These are phyloP conservation scores for Lontra canadensis DNA, from an alignment of 2,113 vertebrate species.

Conservation along the genomic window DNA sequence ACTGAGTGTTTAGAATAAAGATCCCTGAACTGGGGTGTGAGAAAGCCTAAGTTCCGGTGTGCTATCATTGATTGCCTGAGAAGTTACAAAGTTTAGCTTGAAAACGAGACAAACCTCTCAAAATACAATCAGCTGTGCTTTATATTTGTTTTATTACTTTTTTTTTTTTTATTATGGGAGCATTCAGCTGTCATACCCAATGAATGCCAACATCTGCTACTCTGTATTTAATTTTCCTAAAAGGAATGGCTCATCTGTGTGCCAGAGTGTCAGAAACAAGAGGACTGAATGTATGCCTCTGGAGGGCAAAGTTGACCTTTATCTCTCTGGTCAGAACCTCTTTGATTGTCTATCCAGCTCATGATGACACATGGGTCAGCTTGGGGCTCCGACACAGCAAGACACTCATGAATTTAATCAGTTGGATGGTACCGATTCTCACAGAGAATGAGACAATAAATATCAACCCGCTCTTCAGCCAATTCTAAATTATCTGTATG, in stretches of 20 bases:
- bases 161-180: conserved; percentile 22
- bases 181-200: conserved; percentile 10
- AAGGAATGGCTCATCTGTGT: conserved; percentile 21
- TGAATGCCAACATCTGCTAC: conserved; percentile 57
- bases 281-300: neutral
- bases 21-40: neutral
- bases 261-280: neutral
- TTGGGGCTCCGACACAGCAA: neutral
- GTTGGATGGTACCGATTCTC: neutral
- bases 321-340: neutral
- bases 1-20: neutral
- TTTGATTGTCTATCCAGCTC: neutral
- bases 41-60: neutral
- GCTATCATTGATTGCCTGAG: neutral
- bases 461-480: neutral
- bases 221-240: conserved; percentile 54
- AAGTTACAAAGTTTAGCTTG: neutral
- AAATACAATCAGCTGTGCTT: neutral
- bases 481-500: neutral
- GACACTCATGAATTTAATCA: conserved; percentile 30
- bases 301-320: conserved; percentile 34
- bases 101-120: neutral
- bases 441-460: conserved; percentile 29
- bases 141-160: neutral
- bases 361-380: neutral